A percentile compares a stretch with the other conserved stretches of the same genome.
These are phyloP conservation scores for Drosophila simulans DNA, from an alignment of 1,140 invertebrate genomes.

Conservation along the genomic window DNA sequence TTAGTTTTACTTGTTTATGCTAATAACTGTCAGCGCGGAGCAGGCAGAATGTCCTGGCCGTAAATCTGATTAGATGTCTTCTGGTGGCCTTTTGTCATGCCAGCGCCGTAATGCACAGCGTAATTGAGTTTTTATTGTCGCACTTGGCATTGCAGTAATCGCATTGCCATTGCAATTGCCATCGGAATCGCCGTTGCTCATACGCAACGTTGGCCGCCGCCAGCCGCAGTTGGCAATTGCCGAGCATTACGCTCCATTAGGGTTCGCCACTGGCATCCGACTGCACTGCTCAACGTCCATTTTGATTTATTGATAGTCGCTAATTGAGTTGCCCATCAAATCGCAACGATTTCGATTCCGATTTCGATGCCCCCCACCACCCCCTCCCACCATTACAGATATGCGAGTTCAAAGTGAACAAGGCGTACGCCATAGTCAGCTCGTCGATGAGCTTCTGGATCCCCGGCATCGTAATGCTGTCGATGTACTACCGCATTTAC, in stretches of 20 bases:
- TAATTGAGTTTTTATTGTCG: constrained; percentile 75
- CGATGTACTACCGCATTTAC: constrained; percentile 97
- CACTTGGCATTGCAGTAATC: constrained; percentile 62
- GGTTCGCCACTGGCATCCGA: constrained; percentile 7
- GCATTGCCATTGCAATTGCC: constrained; percentile 35
- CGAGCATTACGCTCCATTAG: constrained; percentile 29
- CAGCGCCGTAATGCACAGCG: constrained; percentile 47
- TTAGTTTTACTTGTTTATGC: constrained; percentile 79
- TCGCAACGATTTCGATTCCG: not conserved
- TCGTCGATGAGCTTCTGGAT: constrained; percentile 98
- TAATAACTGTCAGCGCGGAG: constrained; percentile 47
- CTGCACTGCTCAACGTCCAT: not conserved
- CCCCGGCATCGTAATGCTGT: constrained; percentile 97
- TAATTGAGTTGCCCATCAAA: constrained; percentile 32
- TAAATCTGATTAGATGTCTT: constrained; percentile 72
- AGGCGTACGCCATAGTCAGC: constrained; percentile 94
- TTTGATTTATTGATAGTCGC: constrained; percentile 35
- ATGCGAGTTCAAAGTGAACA: constrained; percentile 95
- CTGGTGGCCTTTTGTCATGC: constrained; percentile 42
- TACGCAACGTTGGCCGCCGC: constrained; percentile 48
- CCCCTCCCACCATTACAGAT: constrained; percentile 54
- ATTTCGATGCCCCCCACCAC: not conserved
- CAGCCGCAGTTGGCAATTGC: constrained; percentile 14
- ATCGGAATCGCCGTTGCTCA: constrained; percentile 42
- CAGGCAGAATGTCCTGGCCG: constrained; percentile 14